A percentile compares a stretch with the other conserved stretches of the same genome.
phyloP scores from a whole-genome alignment of 2,888 invertebrate genomes.

The Ormyrus labotus region DNA sequence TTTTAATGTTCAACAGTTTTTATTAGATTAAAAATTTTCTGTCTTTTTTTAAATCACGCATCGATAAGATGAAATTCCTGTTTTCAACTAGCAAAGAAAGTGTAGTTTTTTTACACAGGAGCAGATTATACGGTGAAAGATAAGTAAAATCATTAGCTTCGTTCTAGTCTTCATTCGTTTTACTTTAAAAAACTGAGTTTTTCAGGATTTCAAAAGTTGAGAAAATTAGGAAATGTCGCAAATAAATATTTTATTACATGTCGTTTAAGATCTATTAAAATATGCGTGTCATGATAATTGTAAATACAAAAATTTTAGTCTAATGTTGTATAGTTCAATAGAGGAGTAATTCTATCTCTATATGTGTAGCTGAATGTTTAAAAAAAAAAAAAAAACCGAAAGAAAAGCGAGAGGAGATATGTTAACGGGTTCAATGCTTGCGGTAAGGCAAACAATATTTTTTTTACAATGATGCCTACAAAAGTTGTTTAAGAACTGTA shows the following conservation, averaged over 20 bases:
- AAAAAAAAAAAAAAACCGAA: conserved; percentile 7
- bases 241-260: conserved; percentile 46
- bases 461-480: conserved; percentile 23
- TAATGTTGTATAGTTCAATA: conserved; percentile 56
- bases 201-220: conserved; percentile 19
- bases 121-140: conserved; percentile 10
- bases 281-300: conserved; percentile 65
- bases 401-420: conserved; percentile 16
- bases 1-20: conserved; percentile 37
- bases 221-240: neutral
- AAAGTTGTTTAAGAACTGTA: conserved; percentile 14
- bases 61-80: conserved; percentile 2
- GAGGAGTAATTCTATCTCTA: conserved; percentile 55
- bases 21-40: neutral
- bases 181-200: conserved; percentile 18
- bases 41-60: conserved; percentile 2
- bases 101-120: conserved; percentile 48
- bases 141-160: conserved; percentile 35
- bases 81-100: conserved; percentile 33
- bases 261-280: conserved; percentile 51
- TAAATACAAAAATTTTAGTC: conserved; percentile 64
- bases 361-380: conserved; percentile 50
- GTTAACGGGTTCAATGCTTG: conserved; percentile 25
- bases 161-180: conserved; percentile 41
- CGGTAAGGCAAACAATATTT: conserved; percentile 28